A percentile compares a stretch with the other conserved stretches of the same genome.
These are phyloP conservation scores for Dusona sp. DNA, from an alignment of 2,888 invertebrate genomes.

Conservation along the genomic window DNA sequence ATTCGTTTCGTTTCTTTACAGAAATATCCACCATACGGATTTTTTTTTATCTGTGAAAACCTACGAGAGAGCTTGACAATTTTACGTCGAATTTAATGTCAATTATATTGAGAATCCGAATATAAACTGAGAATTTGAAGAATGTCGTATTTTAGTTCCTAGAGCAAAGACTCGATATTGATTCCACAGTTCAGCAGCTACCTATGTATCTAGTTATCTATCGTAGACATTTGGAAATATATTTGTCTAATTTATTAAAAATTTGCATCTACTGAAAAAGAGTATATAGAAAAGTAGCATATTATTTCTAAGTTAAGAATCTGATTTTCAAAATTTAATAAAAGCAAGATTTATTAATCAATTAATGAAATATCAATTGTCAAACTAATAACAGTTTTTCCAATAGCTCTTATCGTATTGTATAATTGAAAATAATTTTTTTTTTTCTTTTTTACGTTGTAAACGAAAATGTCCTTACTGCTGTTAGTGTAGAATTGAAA, in stretches of 20 bases:
- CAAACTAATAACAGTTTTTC: background rate
- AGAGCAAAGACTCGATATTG: background rate
- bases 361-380: background rate
- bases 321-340: background rate
- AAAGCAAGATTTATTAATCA: background rate
- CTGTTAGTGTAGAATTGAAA: background rate
- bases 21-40: background rate
- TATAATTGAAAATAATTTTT: background rate
- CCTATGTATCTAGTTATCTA: background rate
- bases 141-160: background rate
- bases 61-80: background rate
- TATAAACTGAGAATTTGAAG: background rate
- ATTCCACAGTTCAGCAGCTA: background rate
- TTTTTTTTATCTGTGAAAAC: background rate
- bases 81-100: background rate
- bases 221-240: background rate
- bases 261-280: background rate
- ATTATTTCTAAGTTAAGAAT: background rate
- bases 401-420: background rate
- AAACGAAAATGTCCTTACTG: background rate
- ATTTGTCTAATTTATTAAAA: background rate
- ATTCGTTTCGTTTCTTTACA: background rate
- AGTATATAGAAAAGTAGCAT: background rate
- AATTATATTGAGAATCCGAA: background rate
- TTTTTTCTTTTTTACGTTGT: background rate